Conservation (phyloP, 1,140 invertebrate species). For the Aphelinus certus region DNA sequence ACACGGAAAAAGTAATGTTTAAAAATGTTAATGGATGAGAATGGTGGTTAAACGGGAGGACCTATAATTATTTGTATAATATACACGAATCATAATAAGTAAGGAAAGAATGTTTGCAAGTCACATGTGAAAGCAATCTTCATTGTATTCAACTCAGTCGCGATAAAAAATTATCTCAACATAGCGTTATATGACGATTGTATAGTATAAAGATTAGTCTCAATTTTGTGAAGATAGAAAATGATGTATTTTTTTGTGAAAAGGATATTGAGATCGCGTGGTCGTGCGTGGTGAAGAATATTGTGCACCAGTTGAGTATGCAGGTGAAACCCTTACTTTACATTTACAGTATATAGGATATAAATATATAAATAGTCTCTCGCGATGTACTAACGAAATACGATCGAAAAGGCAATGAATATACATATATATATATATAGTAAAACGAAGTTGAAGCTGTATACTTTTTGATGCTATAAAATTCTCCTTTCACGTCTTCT, state of each 20-base stretch:
- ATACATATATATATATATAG: neutral
- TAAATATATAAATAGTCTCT: conserved; percentile 25
- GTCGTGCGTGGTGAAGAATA: conserved; percentile 1
- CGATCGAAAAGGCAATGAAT: conserved; percentile 12
- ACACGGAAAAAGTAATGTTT: conserved; percentile 24
- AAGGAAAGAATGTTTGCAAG: conserved; percentile 19
- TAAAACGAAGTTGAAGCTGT: conserved; percentile 9
- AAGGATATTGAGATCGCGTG: conserved; percentile 2
- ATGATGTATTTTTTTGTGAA: conserved; percentile 24
- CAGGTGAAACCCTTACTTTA: conserved; percentile 10
- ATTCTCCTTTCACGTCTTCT: conserved; percentile 17
- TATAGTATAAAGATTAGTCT: conserved; percentile 26
- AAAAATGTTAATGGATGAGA: conserved; percentile 20
- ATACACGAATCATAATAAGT: conserved; percentile 25
- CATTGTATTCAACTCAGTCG: conserved; percentile 12
- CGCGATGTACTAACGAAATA: neutral
- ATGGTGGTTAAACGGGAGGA: conserved; percentile 27
- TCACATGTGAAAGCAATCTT: conserved; percentile 7
- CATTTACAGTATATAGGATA: neutral
- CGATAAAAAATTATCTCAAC: conserved; percentile 7
- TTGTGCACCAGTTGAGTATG: conserved; percentile 1
- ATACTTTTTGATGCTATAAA: conserved; percentile 26
- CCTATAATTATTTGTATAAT: conserved; percentile 33
- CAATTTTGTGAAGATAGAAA: conserved; percentile 8
- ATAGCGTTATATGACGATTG: conserved; percentile 17